Evolutionary conservation across 1,140 invertebrate genomes (phyloP), one percentile per base, ranked within the genome.

Genomic region (Drosophila triauraria): DNA sequence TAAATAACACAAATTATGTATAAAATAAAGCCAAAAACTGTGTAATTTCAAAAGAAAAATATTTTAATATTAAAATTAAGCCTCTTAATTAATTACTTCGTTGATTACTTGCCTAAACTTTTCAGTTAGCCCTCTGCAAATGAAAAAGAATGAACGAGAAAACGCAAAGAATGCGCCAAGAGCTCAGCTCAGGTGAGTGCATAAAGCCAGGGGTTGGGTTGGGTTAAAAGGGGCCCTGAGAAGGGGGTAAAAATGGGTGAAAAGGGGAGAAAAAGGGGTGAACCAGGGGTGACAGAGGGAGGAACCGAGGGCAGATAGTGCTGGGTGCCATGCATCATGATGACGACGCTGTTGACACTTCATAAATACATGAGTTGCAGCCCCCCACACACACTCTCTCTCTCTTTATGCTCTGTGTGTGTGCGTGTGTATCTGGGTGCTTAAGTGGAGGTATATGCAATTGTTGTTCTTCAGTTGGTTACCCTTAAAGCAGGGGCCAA

Each of bases 301-400:
- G 25, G 48, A 59, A 38, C 25, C 27, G 40, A 50, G 62, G 63
- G 56, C 63, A 80, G 71, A 83, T 80, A 74, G 76, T 78, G 78
- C 68, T 35, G 53, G 71, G 56, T 59, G 54, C 72, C 69, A 88
- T 87, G 80, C 84, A 87, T 88, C 84, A 87, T 82, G 82, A 76
- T 82, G 82, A 79, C 77, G 84, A 88, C 71, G 77, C 77, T 87
- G 84, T 87, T 87, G 84, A 87, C 84, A 87, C 84, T 87, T 87
- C 84, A 87, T 87, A 87, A 87, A 87, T 87, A 87, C 84, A 87
- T 87, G 84, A 88, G 80, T 87, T 87, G 80, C 84, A 87, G 83
- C 30, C 40, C 10, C 48, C 23, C 56, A n/a, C n/a, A n/a, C n/a
- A n/a, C n/a, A n/a, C n/a, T n/a, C n/a, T n/a, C n/a, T n/a, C n/a